Evolutionary conservation across 2,888 invertebrate species (phyloP).

Genomic region (Cremastinae sp.): DNA sequence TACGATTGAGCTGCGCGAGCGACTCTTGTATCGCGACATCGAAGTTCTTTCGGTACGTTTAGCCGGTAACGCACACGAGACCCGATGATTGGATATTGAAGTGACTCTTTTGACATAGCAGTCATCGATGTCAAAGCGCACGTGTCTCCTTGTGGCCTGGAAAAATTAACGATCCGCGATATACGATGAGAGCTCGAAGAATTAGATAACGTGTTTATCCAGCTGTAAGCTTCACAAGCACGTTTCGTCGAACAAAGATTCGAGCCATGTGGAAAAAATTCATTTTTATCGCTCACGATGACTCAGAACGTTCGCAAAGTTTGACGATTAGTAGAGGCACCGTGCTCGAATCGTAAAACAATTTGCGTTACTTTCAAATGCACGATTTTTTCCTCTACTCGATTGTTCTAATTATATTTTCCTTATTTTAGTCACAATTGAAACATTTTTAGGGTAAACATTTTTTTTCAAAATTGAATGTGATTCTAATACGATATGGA

Average conservation of each 20-base stretch:
- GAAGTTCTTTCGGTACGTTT: conserved; percentile 8
- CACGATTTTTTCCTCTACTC: too few species aligned
- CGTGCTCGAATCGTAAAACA: too few species aligned
- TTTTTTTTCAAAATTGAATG: too few species aligned
- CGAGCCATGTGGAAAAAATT: conserved; percentile 10
- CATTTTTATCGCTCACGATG: conserved; percentile 10
- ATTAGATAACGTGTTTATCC: conserved; percentile 22
- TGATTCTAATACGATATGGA: too few species aligned
- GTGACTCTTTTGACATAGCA: conserved; percentile 36
- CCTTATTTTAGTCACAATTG: too few species aligned
- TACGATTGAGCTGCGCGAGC: not conserved
- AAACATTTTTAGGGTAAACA: too few species aligned
- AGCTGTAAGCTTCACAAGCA: conserved; percentile 5
- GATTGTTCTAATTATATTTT: too few species aligned
- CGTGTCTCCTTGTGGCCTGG: conserved; percentile 14
- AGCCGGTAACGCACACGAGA: conserved; percentile 9
- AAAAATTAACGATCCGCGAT: conserved; percentile 45
- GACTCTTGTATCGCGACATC: not conserved
- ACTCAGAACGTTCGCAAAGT: too few species aligned
- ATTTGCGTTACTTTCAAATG: too few species aligned
- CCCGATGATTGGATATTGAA: conserved; percentile 24
- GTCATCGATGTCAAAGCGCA: conserved; percentile 24
- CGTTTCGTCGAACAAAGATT: conserved; percentile 4
- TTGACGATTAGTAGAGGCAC: too few species aligned
- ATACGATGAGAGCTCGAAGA: conserved; percentile 8